Base-by-base conservation (phyloP, 2,113 vertebrate genomes). In the Oriolus oriolus region DNA sequence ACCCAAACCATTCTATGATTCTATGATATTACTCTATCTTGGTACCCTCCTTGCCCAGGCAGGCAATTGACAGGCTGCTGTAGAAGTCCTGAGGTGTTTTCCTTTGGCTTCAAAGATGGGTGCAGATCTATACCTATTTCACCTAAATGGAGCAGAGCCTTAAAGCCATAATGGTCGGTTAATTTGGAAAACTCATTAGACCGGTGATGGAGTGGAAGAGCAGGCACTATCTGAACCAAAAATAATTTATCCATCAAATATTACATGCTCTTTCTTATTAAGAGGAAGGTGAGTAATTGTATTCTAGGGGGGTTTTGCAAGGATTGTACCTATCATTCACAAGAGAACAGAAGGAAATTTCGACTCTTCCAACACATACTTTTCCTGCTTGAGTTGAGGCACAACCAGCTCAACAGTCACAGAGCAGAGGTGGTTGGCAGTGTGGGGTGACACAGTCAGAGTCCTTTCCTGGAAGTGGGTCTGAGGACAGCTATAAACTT, bases 381-480 rank as follows among this genome's bases (percentile, higher is more conserved):
- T 39, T 41, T 92, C 15, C 39, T 84, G 49, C 45, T 39, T 52
- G 35, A 63, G 28, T 10, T 80, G 57, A 80, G 33, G 42, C 41
- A 73, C 39, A 69, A 21, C 2, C 24, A 56, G 79, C 60, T 84
- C 57, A 74, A 21, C 47, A 71, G 52, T 41, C 45, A 54, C 7
- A 8, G 33, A 61, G 44, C 6, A 94, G 84, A 89, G 33, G 1
- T 64, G 42, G 11, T 80, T 53, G 89, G 44, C 5, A 5, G 76
- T 75, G 57, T 61, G 50, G 44, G 24, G 22, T 94, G 79, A 93
- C 82, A 91, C 30, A 76, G 16, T 18, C 56, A 74, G 87, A 92
- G 42, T 63, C 56, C 61, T 91, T 97, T 97, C 96, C 95, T 97
- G 97, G 96, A 97, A 97, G 79, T 77, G 65, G n/a, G 64, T 89